phyloP scores from a whole-genome alignment of 1,140 invertebrate species.

The Trichogramma pretiosum region DNA sequence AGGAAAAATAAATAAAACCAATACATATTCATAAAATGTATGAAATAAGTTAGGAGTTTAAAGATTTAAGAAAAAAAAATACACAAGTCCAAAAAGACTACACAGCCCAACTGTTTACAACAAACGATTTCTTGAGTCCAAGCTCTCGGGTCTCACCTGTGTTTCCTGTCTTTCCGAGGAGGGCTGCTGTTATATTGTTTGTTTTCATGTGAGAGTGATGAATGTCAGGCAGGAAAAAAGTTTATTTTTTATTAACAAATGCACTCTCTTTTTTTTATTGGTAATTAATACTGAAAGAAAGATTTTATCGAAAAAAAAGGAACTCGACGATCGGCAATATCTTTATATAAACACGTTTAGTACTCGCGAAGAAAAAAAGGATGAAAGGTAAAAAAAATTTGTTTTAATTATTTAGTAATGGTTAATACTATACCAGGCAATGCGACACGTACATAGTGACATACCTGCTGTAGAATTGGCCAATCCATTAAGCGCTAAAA shows the following conservation, averaged over 20 bases:
- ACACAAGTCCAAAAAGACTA: conserved; percentile 2
- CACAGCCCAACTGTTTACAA: conserved; percentile 2
- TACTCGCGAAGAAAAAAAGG: neutral
- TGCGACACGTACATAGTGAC: conserved; percentile 46
- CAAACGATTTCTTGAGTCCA: too few relatives aligned
- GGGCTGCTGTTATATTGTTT: too few relatives aligned
- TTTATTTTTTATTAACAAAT: too few relatives aligned
- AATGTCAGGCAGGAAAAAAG: too few relatives aligned
- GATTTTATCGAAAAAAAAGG: too few relatives aligned
- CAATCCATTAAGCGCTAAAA: conserved; percentile 49
- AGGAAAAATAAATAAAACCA: conserved; percentile 2
- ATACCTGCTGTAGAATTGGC: conserved; percentile 48
- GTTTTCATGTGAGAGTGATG: too few relatives aligned
- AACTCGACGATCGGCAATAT: too few relatives aligned
- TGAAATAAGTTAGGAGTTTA: neutral
- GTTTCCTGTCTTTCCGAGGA: conserved; percentile 43
- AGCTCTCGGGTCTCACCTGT: conserved; percentile 47
- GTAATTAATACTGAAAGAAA: too few relatives aligned
- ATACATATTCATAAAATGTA: conserved; percentile 1
- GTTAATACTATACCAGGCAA: conserved; percentile 47
- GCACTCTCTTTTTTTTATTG: too few relatives aligned
- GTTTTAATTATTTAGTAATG: conserved; percentile 38
- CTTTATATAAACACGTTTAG: too few relatives aligned
- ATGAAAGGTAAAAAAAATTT: conserved; percentile 11
- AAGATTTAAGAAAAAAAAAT: conserved; percentile 6